Evolutionary conservation across 2,797 vertebrate genomes (phyloP).

Genomic region (Lithobates sylvaticus): DNA sequence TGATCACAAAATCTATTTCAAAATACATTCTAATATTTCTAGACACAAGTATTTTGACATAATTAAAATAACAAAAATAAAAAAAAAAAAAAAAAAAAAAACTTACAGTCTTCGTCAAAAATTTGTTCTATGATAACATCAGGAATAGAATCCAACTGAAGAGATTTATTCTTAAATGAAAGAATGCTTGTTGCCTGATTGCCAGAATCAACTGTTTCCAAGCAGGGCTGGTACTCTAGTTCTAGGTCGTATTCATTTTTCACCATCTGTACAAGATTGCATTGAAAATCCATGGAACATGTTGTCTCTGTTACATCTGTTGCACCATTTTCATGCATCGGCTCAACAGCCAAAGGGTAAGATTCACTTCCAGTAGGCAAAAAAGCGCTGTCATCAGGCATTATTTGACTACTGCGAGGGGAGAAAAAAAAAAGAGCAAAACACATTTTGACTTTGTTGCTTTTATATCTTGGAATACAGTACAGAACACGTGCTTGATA

Average conservation of each 20-base stretch:
- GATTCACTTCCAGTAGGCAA: background rate
- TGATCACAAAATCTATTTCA: too few relatives aligned
- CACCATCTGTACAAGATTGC: background rate
- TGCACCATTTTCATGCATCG: background rate
- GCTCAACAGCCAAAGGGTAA: background rate
- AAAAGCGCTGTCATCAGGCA: too few relatives aligned
- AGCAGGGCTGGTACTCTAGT: background rate
- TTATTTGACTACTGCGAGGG: background rate
- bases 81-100: too few relatives aligned
- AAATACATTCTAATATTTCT: too few relatives aligned
- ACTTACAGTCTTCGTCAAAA: constrained; percentile 74
- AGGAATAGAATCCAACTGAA: constrained; percentile 64
- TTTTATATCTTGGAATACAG: too few relatives aligned
- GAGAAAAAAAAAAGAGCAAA: background rate
- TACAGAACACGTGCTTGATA: too few relatives aligned
- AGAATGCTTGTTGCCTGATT: constrained; percentile 40
- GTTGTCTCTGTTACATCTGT: background rate
- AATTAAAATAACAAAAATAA: too few relatives aligned
- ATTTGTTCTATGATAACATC: constrained; percentile 81
- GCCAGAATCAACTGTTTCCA: constrained; percentile 37
- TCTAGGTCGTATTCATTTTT: background rate
- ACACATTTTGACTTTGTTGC: background rate
- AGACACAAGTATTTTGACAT: too few relatives aligned
- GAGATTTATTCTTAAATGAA: constrained; percentile 30
- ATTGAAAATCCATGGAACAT: background rate